phyloP scores from a whole-genome alignment of 2,113 vertebrate species.

The Oostethus manadensis region DNA sequence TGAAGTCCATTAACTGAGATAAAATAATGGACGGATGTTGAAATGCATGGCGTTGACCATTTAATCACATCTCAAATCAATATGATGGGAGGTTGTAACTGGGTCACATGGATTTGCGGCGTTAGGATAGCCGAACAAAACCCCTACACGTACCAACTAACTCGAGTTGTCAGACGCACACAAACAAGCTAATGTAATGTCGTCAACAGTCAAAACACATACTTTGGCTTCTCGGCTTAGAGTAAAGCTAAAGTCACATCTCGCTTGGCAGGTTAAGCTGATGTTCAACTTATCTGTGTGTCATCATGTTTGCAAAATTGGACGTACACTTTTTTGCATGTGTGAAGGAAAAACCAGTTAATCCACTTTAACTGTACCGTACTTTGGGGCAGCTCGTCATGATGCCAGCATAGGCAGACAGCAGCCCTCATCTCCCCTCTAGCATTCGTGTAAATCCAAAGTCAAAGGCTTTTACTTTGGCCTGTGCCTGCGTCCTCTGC shows the following conservation, averaged over 20 bases:
- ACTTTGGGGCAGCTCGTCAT: not conserved
- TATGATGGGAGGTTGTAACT: conserved; percentile 10
- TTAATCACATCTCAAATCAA: conserved; percentile 29
- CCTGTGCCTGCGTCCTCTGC: conserved; percentile 2
- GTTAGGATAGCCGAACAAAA: conserved; percentile 24
- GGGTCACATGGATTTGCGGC: conserved; percentile 21
- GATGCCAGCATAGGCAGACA: not conserved
- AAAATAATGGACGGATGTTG: conserved; percentile 3
- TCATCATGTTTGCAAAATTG: not conserved
- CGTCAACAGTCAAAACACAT: conserved; percentile 2
- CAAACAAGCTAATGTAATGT: not conserved
- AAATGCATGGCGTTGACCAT: conserved; percentile 5
- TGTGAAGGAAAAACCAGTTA: not conserved
- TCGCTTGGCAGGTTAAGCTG: not conserved
- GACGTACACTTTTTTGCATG: not conserved
- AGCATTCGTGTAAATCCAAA: conserved; percentile 25
- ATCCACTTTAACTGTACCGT: too few species aligned
- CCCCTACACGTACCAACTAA: not conserved
- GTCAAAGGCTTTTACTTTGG: conserved; percentile 14
- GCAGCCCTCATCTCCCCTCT: not conserved
- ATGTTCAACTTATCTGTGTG: not conserved
- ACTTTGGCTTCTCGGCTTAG: conserved; percentile 5
- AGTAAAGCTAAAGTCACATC: not conserved
- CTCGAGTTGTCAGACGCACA: not conserved
- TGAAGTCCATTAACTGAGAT: not conserved